Percentiles rank a stretch among this genome's conserved stretches.
Evolutionary conservation across 2,113 vertebrate species (phyloP).

Genomic region (Gymnobelideus leadbeateri): DNA sequence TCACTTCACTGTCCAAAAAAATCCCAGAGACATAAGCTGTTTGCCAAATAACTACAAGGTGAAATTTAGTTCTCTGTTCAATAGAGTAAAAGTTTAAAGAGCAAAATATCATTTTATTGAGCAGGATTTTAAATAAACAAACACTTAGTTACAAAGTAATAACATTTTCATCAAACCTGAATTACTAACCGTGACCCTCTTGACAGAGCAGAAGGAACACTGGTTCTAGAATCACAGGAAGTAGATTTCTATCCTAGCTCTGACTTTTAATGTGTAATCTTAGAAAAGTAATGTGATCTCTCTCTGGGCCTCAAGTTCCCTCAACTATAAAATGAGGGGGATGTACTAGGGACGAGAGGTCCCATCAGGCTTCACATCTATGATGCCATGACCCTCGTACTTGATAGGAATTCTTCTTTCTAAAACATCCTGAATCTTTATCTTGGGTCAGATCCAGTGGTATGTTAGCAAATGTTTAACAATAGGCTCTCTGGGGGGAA

Average conservation of each 20-base stretch:
- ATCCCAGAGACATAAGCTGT: neutral
- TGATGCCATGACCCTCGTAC: neutral
- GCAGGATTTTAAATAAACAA: too few relatives aligned
- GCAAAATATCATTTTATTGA: too few relatives aligned
- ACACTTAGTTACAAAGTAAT: too few relatives aligned
- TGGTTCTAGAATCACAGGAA: neutral
- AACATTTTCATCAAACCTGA: too few relatives aligned
- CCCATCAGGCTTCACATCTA: neutral
- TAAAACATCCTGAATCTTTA: too few relatives aligned
- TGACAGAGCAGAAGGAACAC: neutral
- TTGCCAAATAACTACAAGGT: neutral
- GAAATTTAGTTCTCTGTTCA: neutral
- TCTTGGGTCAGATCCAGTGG: too few relatives aligned
- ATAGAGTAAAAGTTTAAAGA: too few relatives aligned
- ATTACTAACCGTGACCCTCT: too few relatives aligned
- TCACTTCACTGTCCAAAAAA: neutral
- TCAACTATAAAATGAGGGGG: neutral
- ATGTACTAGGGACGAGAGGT: neutral
- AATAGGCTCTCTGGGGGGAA: too few relatives aligned
- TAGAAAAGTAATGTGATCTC: neutral
- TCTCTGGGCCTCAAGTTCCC: neutral
- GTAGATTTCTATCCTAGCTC: neutral
- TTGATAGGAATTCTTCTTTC: neutral
- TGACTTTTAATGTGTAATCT: neutral
- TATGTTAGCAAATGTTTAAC: too few relatives aligned